These are phyloP conservation scores for Benitochromis conjunctus DNA, from an alignment of 2,113 vertebrate genomes.

Conservation along the genomic window DNA sequence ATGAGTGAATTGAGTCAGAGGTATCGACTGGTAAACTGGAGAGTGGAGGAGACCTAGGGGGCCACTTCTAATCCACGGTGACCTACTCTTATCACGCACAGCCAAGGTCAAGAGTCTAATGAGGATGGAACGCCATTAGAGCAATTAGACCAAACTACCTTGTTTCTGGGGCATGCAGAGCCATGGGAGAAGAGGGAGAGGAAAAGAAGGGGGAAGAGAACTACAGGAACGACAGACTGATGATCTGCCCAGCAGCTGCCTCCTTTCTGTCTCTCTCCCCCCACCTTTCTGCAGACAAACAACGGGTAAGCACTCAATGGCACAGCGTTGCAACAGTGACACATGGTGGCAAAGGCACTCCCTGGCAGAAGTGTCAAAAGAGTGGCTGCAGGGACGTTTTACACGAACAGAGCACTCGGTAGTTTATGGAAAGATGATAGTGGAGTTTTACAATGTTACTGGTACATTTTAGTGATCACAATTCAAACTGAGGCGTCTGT, in stretches of 20 bases:
- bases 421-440: background rate
- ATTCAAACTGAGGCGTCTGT: background rate
- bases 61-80: conserved; percentile 63
- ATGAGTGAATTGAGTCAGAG: conserved; percentile 26
- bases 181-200: conserved; percentile 27
- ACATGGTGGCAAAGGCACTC: conserved; percentile 49
- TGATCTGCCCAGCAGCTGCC: conserved; percentile 42
- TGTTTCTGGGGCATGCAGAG: conserved; percentile 65
- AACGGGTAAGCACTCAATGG: background rate
- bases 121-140: conserved; percentile 70
- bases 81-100: conserved; percentile 64
- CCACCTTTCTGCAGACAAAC: background rate
- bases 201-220: background rate
- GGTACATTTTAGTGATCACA: background rate
- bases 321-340: conserved; percentile 65
- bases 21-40: conserved; percentile 55
- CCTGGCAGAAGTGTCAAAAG: background rate
- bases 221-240: conserved; percentile 43
- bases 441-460: background rate
- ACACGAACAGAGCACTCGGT: background rate
- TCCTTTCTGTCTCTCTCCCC: background rate
- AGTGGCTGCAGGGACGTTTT: background rate
- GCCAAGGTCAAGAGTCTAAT: conserved; percentile 75
- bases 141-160: conserved; percentile 70
- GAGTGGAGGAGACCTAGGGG: conserved; percentile 47